Conservation (phyloP, 1,140 invertebrate genomes). For the Armadillidium nasatum region DNA sequence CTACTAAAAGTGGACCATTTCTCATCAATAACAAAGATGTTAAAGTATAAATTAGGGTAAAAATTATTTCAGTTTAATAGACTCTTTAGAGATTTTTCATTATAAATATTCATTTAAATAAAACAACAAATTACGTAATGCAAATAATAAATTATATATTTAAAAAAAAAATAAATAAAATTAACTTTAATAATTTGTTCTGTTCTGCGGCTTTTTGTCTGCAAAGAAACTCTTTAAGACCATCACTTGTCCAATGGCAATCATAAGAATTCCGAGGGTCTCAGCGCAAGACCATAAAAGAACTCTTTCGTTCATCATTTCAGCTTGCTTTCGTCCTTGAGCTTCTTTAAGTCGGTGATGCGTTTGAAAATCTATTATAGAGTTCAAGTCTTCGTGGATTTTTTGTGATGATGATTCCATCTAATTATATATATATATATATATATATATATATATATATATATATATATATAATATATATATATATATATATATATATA, state of each 20-base stretch:
- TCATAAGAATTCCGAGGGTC: conserved; percentile 74
- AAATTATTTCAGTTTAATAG: no score
- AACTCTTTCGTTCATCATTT: conserved; percentile 90
- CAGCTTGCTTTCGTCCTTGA: conserved; percentile 86
- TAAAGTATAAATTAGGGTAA: no score
- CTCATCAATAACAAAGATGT: no score
- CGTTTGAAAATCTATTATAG: conserved; percentile 88
- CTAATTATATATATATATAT: conserved; percentile 52
- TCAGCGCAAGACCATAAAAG: conserved; percentile 88
- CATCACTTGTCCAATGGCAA: conserved; percentile 83
- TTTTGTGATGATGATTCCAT: conserved; percentile 84
- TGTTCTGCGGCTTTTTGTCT: conserved; percentile 53
- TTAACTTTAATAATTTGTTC: not conserved
- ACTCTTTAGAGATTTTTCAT: no score
- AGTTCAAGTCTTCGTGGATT: conserved; percentile 81
- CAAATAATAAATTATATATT: no score
- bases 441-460: no score
- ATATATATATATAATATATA: conserved; percentile 18
- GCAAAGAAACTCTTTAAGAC: conserved; percentile 92
- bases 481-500: conserved; percentile 8
- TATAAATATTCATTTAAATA: no score
- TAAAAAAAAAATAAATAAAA: not conserved
- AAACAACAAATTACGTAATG: no score
- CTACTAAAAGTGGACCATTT: no score
- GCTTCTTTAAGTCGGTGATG: conserved; percentile 92